Conservation (phyloP, 2,888 invertebrate genomes). For the Sympetrum striolatum region DNA sequence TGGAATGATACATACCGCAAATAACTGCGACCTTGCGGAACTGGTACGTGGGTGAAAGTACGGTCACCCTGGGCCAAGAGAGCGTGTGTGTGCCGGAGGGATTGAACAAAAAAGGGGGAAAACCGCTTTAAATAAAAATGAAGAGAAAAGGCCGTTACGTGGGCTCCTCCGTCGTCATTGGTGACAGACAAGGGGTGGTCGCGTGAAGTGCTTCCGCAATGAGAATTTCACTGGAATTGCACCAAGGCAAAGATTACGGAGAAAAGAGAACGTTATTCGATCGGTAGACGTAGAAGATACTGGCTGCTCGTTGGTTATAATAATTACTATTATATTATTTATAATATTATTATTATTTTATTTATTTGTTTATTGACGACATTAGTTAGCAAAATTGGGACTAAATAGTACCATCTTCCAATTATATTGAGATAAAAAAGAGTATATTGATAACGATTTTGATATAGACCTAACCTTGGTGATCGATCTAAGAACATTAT, state of each 20-base stretch:
- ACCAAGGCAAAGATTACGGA: background rate
- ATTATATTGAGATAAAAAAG: too few species aligned
- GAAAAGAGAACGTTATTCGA: background rate
- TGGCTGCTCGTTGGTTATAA: too few species aligned
- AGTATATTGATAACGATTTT: too few species aligned
- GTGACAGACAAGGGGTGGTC: background rate
- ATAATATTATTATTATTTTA: too few species aligned
- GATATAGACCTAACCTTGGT: too few species aligned
- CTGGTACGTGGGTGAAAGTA: background rate
- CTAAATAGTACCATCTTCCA: too few species aligned
- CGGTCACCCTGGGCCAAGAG: background rate
- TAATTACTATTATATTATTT: too few species aligned
- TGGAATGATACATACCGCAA: background rate
- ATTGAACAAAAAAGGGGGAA: background rate
- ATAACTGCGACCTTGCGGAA: background rate
- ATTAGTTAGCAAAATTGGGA: too few species aligned
- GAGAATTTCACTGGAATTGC: background rate
- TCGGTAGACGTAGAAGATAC: background rate
- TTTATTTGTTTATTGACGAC: too few species aligned
- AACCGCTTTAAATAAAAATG: background rate
- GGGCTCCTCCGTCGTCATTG: background rate
- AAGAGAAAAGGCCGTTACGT: background rate
- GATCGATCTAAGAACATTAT: too few species aligned
- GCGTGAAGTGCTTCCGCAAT: conserved; percentile 17
- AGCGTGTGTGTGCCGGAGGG: background rate